Evolutionary conservation across 2,113 vertebrate species (phyloP), one percentile per base, ranked within the genome.

Genomic region (Tupaia tana): DNA sequence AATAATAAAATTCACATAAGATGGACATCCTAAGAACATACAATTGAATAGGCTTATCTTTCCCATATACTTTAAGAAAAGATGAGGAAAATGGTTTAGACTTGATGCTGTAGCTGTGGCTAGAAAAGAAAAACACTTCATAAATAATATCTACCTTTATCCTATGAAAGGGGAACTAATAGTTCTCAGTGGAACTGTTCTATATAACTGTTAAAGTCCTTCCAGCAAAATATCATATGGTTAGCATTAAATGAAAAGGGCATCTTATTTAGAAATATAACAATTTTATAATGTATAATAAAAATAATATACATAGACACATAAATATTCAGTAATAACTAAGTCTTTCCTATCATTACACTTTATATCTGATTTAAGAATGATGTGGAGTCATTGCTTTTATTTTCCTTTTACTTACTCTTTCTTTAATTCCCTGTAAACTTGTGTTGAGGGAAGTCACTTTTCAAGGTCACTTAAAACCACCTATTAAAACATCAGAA

Each of bases 221-320:
- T 59, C 31, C 6, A 59, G 63, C 52, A 75, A 81, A 67, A 22
- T 79, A 79, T 79, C 19, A 74, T 43, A 2, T 24, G 75, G 34
- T 43, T 80, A 80, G 18, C 31, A 34, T 78, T 71, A 80, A 92
- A 56, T 6, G 80, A 75, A 88, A 91, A 78, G 64, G 85, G 12
- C 43, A 59, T n/a, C 18, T 54, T 86, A 91, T 67, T 94, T 78
- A 94, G 43, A 89, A 89, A 89, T 69, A 70, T 9, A 84, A 71
- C 3, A 43, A 79, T 59, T 92, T 74, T 81, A 86, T 58, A 63
- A 83, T 43, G 56, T 9, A 74, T 73, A 78, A 87, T 56, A 79
- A 74, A 75, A 67, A 61, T n/a, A 43, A 89, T 31, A 22, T 34
- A 43, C 9, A 27, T 7, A 83, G 43, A 89, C 29, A 89, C 27